Conservation (phyloP, 2,888 invertebrate genomes). For the Hyalella azteca region DNA sequence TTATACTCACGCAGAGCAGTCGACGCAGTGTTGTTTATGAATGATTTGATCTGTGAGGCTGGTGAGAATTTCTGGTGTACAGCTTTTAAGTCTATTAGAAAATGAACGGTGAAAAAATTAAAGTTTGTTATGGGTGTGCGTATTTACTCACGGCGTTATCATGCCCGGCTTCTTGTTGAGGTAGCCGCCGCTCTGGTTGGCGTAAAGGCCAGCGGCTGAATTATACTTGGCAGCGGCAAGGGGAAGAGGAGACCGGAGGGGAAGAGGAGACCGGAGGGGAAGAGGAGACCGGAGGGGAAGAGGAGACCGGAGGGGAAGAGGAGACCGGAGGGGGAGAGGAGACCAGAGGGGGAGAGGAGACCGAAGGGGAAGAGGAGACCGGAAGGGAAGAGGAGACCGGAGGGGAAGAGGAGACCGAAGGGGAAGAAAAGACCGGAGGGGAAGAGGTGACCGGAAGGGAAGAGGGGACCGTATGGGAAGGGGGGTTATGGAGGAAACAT, state of each 20-base stretch:
- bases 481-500: neutral
- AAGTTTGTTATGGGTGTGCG: too few relatives aligned
- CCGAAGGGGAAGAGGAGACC: neutral
- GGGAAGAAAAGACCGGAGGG: neutral
- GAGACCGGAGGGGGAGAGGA: neutral
- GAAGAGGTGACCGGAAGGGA: too few relatives aligned
- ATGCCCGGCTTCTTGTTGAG: conserved; percentile 18
- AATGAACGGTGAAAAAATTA: too few relatives aligned
- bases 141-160: conserved; percentile 35
- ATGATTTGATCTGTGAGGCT: too few relatives aligned
- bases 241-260: neutral
- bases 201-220: conserved; percentile 33
- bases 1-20: too few relatives aligned
- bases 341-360: neutral
- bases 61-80: too few relatives aligned
- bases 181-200: conserved; percentile 33
- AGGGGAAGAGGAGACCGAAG: neutral
- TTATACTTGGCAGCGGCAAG: conserved; percentile 7
- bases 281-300: neutral
- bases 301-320: neutral
- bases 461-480: neutral
- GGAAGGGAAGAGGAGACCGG: neutral
- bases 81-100: too few relatives aligned
- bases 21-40: too few relatives aligned
- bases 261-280: neutral